Evolutionary conservation across 92 coral and sea anemone species (phyloP).

Genomic region (Actinostola sp.): DNA sequence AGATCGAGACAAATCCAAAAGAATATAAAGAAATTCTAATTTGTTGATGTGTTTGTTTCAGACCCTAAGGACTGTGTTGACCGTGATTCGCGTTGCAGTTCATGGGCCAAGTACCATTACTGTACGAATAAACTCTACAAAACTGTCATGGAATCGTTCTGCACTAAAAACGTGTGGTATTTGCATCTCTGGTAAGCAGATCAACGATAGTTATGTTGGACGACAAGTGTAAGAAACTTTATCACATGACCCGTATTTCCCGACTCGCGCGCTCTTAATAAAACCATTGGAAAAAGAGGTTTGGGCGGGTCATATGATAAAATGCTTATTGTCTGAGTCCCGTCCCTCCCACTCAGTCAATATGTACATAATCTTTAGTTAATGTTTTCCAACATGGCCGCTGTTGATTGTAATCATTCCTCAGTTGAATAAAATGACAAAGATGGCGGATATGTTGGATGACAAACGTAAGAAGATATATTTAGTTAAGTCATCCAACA

Average conservation of each 20-base stretch:
- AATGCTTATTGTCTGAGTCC: no score
- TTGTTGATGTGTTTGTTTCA: slow-evolving; percentile 8
- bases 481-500: no score
- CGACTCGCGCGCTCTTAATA: not conserved
- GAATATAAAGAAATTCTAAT: not conserved
- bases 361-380: no score
- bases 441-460: no score
- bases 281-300: no score
- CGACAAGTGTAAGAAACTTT: not conserved
- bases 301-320: no score
- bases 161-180: slow-evolving; percentile 68
- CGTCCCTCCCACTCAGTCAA: no score
- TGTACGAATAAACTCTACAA: slow-evolving; percentile 58
- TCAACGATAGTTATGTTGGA: not conserved
- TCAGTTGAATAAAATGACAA: no score
- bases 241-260: not conserved
- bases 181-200: slow-evolving; percentile 62
- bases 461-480: no score
- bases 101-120: slow-evolving; percentile 69
- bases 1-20: no score
- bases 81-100: slow-evolving; percentile 70
- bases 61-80: slow-evolving; percentile 62
- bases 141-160: slow-evolving; percentile 51
- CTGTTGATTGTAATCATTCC: no score
- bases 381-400: no score